Base-by-base conservation (phyloP, 2,888 invertebrate genomes). In the Drosophila mercatorum region DNA sequence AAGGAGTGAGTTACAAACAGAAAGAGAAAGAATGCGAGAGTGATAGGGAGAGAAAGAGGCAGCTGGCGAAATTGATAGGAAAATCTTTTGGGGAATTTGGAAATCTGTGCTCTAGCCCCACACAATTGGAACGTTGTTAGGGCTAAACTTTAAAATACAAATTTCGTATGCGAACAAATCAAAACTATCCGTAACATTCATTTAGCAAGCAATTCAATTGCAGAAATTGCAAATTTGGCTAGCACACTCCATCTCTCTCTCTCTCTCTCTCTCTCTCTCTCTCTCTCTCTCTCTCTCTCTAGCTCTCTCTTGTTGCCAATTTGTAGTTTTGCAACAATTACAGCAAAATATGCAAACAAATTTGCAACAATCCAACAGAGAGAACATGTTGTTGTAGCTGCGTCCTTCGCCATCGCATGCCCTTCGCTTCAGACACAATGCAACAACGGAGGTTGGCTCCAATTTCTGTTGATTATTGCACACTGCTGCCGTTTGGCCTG, bases 321-420 rank as follows among this genome's bases (percentile, higher is more conserved):
- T 78, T 78, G 76, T 69, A 62, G 79, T 67, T 78, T 55, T 63
- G 58, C 75, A 66, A 75, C 78, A 78, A 78, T 78, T 78, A 79
- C 69, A 60, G 62, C 73, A 62, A 78, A 78, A 79, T 79, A 76
- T 79, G 79, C 76, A 78, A 79, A 76, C 78, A 72, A 72, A 78
- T 79, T 78, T 61, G 66, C 49, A 75, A 61, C 71, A 78, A 68
- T 67, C 47, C 65, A 60, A 49, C 31, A 44, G 71, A 60, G 61
- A 60, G 61, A 65, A 63, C 52, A 49, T 62, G 40, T 22, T 47
- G 22, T 6, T 36, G 14, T 7, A 34, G 31, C n/a, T 52, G 22
- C 10, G 40, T 12, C 38, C 49, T 41, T 38, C 10, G 41, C 22
- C n/a, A 5, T 28, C 12, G 6, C 12, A 46, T 10, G 34, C 6